Base-by-base conservation (phyloP, 2,113 vertebrate species). In the Actenoides lindsayi region DNA sequence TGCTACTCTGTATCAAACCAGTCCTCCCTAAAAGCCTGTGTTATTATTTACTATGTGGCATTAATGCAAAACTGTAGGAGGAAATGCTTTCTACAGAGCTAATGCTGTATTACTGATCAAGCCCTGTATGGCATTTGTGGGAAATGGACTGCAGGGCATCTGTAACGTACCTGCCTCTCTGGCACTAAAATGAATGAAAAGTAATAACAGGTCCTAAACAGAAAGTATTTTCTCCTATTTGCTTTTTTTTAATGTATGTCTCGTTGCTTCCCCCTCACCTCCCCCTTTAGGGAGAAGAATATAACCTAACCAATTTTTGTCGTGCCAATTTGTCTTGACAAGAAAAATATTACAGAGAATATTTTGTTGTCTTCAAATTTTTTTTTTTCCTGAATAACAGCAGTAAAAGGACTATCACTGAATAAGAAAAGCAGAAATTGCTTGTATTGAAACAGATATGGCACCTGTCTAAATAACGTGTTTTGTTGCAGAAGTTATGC, bases 391-490 rank as follows among this genome's bases (percentile, higher is more conserved):
- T 25, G 53, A 87, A 31, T 73, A 90, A 87, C 2, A 5, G 19
- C 69, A 89, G 28, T 48, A 65, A 51, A 78, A 88, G n/a, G 75
- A 51, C 57, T 62, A 39, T 15, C 60, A 70, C 35, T 9, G 41
- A 90, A 81, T 67, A 56, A 84, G 37, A 85, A 84, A 89, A 14
- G 1, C 48, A 87, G 53, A 79, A 71, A 83, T 91, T 44, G 81
- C 28, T 50, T 93, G 13, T 1, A 7, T 59, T 79, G 78, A 91
- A 96, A 83, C 48, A 91, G 50, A 95, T 57, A 90, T 18, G 35
- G 87, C 89, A 87, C 83, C 95, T 93, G 89, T 64, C 74, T 95
- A 96, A 90, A 96, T 90, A 95, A 94, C 81, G 42, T 68, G 35
- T 8, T 95, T 93, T 92, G 60, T 56, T 95, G 82, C 80, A 82